These are phyloP conservation scores for Rotaria macrura DNA, from an alignment of 2,888 invertebrate genomes.

Conservation along the genomic window DNA sequence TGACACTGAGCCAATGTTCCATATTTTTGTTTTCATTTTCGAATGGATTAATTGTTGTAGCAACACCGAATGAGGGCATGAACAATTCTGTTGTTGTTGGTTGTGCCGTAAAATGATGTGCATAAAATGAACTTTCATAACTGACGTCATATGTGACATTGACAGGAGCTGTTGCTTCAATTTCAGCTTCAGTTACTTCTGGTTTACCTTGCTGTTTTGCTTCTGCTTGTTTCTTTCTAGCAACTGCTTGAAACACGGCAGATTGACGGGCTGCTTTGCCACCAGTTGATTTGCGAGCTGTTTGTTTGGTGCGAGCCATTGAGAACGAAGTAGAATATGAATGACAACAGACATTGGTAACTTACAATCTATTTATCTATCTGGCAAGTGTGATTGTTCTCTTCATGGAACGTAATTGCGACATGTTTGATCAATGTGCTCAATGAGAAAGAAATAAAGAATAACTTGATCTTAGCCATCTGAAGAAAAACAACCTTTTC, in stretches of 20 bases:
- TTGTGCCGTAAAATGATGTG: not conserved
- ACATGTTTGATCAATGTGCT: not conserved
- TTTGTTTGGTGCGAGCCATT: conserved; percentile 51
- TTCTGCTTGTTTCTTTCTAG: not conserved
- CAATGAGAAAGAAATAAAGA: not conserved
- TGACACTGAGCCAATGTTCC: not conserved
- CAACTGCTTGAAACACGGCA: not conserved
- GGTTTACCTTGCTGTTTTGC: not conserved
- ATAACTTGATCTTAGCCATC: not conserved
- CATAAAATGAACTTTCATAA: conserved; percentile 19
- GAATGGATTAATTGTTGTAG: not conserved
- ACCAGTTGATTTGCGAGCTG: conserved; percentile 50
- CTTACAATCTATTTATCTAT: not conserved
- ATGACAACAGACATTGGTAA: not conserved
- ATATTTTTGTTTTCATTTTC: not conserved
- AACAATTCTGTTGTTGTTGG: not conserved
- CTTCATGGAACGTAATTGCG: not conserved
- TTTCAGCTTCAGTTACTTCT: not conserved
- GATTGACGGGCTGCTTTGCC: conserved; percentile 49
- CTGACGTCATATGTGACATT: not conserved
- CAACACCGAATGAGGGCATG: not conserved
- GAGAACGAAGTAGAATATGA: not conserved
- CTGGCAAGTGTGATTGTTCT: not conserved
- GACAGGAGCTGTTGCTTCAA: not conserved
- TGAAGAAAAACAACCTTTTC: not conserved